These are phyloP conservation scores for Drosophila picticornis DNA, from an alignment of 2,888 invertebrate species.

Conservation along the genomic window DNA sequence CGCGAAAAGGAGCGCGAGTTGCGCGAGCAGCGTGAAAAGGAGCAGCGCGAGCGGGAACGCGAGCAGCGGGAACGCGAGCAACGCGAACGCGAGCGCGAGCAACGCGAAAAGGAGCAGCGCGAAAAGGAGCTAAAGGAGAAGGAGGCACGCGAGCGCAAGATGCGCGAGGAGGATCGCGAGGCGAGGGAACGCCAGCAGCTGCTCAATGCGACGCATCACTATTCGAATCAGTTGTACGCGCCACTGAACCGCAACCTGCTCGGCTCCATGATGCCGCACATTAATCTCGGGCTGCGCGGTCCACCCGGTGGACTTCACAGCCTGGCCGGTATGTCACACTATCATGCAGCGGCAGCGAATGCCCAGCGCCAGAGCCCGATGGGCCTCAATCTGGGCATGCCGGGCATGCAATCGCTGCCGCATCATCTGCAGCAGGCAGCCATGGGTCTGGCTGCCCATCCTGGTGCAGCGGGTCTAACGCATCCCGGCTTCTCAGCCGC, in stretches of 20 bases:
- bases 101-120: constrained; percentile 83
- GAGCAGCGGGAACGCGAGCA: constrained; percentile 84
- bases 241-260: constrained; percentile 83
- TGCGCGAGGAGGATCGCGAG: constrained; percentile 86
- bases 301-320: constrained; percentile 82
- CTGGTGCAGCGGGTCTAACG: constrained; percentile 73
- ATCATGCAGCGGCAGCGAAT: constrained; percentile 83
- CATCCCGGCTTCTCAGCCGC: constrained; percentile 84
- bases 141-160: constrained; percentile 84
- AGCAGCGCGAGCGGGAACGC: constrained; percentile 80
- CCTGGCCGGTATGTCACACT: constrained; percentile 83
- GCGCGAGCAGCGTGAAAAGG: constrained; percentile 83
- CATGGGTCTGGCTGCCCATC: constrained; percentile 78
- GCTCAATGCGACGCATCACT: constrained; percentile 84
- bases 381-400: constrained; percentile 83
- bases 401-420: constrained; percentile 79
- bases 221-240: constrained; percentile 83
- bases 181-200: constrained; percentile 85
- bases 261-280: constrained; percentile 84
- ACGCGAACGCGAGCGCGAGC: constrained; percentile 83
- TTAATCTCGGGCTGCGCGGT: constrained; percentile 82
- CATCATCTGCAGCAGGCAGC: constrained; percentile 84
- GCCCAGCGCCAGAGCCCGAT: constrained; percentile 85
- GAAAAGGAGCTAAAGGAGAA: constrained; percentile 85
- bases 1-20: constrained; percentile 84